Evolutionary conservation across 2,888 invertebrate species (phyloP), one percentile per base, ranked within the genome.

Genomic region (Neoscelio sp.): DNA sequence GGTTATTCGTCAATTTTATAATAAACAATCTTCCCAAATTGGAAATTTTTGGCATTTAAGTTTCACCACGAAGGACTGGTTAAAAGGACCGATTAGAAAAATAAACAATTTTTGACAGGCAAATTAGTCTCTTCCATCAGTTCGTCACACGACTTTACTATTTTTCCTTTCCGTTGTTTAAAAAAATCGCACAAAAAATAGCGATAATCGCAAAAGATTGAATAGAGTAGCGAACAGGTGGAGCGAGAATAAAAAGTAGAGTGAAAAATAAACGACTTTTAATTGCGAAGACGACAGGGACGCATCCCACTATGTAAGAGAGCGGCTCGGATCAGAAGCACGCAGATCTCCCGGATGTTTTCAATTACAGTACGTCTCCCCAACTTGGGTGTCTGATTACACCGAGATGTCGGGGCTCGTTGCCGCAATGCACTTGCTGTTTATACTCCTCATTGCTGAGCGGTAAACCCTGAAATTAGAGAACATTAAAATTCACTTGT

Each of bases 301-400:
- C 28, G 50, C 28, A 58, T 52, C 46, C 13, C 42, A 52, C 52
- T 20, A 52, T 17, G 70, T 38, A 54, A 64, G 62, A 44, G 48
- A 52, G 75, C 67, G 70, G 78, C 77, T 42, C 52, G 76, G 70
- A 78, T 80, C 77, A 80, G 70, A 80, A 56, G 80, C 58, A 26
- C 30, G 46, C 70, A 42, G 60, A 52, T 77, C 48, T 80, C 71
- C 58, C 75, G 81, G 77, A 80, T 82, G 81, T 83, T 82, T 83
- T 82, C 82, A 82, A 82, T 82, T 82, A 80, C 58, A 76, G 62
- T 70, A 56, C 77, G 71, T 83, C 83, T 77, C 82, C 74, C 77
- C 81, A 73, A 65, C 56, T 79, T 58, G 82, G 89, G 90, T 90
- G 88, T 90, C 89, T 90, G 90, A 90, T 90, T 90, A 90, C 90